Conservation (phyloP, 2,113 vertebrate species). For the Sinosuthora webbiana region DNA sequence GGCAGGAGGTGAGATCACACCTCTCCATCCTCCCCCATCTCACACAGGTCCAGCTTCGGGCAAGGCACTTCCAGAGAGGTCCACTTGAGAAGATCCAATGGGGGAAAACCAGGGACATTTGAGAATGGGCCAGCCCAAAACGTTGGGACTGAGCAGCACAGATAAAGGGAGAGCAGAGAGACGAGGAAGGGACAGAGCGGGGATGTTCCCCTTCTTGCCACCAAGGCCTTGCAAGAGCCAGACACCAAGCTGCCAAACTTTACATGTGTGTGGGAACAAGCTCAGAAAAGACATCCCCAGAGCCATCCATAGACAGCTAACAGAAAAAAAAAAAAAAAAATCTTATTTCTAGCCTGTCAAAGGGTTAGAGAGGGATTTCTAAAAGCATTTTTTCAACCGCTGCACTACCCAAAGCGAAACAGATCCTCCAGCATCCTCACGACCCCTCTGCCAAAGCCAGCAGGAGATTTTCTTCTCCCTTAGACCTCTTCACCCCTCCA, state of each 20-base stretch:
- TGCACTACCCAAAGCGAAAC: not conserved
- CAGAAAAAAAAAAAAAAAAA: not conserved
- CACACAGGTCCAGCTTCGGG: not conserved
- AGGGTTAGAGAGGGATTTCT: not conserved
- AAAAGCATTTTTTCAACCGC: not conserved
- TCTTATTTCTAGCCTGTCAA: not conserved
- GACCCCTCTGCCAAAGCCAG: not conserved
- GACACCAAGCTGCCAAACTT: not conserved
- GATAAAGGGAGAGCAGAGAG: not conserved
- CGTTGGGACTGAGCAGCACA: accelerated
- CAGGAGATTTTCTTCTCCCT: not conserved
- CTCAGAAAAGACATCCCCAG: not conserved
- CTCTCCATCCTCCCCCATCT: not conserved
- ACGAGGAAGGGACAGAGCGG: not conserved
- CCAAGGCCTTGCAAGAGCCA: not conserved
- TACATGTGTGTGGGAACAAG: not conserved
- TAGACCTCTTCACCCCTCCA: not conserved
- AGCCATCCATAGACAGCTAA: not conserved
- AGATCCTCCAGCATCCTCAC: not conserved
- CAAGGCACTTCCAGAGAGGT: not conserved
- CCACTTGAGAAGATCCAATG: not conserved
- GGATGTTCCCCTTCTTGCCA: not conserved
- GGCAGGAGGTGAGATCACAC: not conserved
- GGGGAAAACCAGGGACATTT: not conserved
- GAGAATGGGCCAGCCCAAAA: not conserved